phyloP scores from a whole-genome alignment of 2,113 vertebrate genomes.

The Castor canadensis region DNA sequence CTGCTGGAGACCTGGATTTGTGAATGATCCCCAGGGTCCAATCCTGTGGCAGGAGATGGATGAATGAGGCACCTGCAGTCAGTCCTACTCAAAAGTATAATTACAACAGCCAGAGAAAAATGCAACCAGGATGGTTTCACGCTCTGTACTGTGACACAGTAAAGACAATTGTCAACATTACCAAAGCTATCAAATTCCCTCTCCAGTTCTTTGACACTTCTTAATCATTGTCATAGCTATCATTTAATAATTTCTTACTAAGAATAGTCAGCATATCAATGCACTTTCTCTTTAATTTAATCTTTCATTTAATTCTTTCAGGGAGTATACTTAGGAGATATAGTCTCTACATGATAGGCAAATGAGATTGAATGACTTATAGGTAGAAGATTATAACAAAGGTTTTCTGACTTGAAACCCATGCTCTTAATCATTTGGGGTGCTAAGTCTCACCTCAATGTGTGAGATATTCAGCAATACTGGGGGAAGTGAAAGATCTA shows the following conservation, averaged over 20 bases:
- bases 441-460: not conserved
- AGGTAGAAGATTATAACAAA: not conserved
- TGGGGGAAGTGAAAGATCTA: not conserved
- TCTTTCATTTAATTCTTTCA: not conserved
- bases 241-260: not conserved
- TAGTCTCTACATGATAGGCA: not conserved
- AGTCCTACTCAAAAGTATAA: not conserved
- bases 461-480: not conserved
- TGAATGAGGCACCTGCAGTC: not conserved
- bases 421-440: not conserved
- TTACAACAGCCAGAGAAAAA: not conserved
- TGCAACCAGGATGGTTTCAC: fast-evolving
- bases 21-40: not conserved
- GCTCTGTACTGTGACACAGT: not conserved
- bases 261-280: not conserved
- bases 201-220: not conserved
- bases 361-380: not conserved
- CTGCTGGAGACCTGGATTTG: not conserved
- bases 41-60: not conserved
- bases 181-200: not conserved
- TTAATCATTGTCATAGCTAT: not conserved
- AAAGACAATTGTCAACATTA: not conserved
- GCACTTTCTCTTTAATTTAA: not conserved
- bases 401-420: not conserved
- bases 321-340: not conserved